Percentiles rank a stretch among this genome's conserved stretches.
These are phyloP conservation scores for Holocentrus rufus DNA, from an alignment of 2,797 vertebrate genomes.

Conservation along the genomic window DNA sequence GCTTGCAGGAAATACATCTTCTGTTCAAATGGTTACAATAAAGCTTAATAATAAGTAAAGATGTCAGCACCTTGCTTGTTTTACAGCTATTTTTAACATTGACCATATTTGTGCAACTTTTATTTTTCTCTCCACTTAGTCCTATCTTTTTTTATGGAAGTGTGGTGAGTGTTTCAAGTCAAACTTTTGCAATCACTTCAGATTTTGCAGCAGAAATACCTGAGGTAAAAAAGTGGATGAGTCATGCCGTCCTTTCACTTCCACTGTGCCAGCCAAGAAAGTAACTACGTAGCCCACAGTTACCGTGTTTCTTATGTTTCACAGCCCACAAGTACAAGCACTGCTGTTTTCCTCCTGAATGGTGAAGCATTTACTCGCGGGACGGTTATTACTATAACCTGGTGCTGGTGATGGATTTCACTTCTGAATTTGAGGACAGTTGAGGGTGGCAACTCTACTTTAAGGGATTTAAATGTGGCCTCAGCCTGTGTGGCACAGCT, in stretches of 20 bases:
- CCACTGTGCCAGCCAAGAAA: background rate
- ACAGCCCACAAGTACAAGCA: no score
- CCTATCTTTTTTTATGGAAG: background rate
- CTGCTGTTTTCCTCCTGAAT: no score
- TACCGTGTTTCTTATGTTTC: background rate
- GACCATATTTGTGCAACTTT: no score
- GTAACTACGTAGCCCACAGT: background rate
- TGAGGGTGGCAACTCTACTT: background rate
- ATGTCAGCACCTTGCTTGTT: no score
- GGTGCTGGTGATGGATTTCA: constrained; percentile 11
- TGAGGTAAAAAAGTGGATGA: background rate
- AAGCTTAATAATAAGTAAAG: no score
- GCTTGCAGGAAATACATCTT: no score
- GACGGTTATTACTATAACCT: background rate
- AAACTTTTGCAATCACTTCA: background rate
- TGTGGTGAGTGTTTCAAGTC: background rate
- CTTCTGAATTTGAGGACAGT: background rate
- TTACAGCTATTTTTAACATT: no score
- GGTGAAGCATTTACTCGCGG: background rate
- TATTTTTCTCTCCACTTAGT: background rate
- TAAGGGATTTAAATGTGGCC: background rate
- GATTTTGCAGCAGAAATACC: background rate
- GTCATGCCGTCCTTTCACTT: background rate
- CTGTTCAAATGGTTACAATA: no score
- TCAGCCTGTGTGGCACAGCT: background rate